Evolutionary conservation across 2,113 vertebrate genomes (phyloP), one percentile per base, ranked within the genome.

Genomic region (Orycteropus afer): DNA sequence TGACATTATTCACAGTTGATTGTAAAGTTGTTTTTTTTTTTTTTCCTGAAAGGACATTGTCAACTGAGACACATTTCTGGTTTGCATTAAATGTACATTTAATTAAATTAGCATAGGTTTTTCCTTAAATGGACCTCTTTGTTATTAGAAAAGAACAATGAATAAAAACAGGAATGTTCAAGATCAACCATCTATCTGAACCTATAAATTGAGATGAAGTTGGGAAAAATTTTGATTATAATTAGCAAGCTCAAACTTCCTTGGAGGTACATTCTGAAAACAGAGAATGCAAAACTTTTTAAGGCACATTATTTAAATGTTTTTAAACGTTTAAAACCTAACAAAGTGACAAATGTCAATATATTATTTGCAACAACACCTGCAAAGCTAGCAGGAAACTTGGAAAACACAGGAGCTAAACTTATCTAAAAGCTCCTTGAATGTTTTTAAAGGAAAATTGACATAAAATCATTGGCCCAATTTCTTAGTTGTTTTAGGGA

Each of bases 311-410:
- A 37, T 84, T 57, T 86, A 32, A 55, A 88, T 61, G 80, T 93
- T 80, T 91, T 65, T 91, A 15, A 67, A 22, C 37, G 37, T 57
- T 20, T 69, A 93, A 97, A 95, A 95, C 85, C 37, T 34, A 88
- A 93, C 71, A 84, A 84, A 85, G 25, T 34, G 61, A 53, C 55
- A 40, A 67, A 85, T 34, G 2, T 32, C 37, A 63, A 34, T 61
- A 57, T 71, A 45, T 49, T 80, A 63, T 55, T 92, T 86, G 47
- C 74, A 77, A 92, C 51, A 65, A 79, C 18, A 45, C 55, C 40
- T 79, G 92, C 40, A 83, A 73, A 90, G 67, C 71, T 47, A 90
- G 45, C 3, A 74, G 83, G 77, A 87, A 23, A 59, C 53, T 92
- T 82, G 53, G 53, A 94, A n/a, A 95, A n/a, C 67, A 87, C 11